A percentile compares a stretch with the other conserved stretches of the same genome.
phyloP scores from a whole-genome alignment of 2,888 invertebrate species.

The Alentia gelatinosa region DNA sequence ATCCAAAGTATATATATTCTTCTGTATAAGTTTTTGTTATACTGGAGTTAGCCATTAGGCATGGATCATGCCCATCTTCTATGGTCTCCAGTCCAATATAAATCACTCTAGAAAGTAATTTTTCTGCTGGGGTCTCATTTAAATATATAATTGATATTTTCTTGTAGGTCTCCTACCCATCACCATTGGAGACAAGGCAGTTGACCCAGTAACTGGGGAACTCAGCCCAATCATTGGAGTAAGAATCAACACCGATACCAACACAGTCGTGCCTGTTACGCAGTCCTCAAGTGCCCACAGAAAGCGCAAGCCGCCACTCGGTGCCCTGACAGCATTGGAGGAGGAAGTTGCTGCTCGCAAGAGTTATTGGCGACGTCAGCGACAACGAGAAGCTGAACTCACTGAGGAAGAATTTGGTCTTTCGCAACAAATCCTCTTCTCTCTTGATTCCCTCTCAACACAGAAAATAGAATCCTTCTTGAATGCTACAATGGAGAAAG shows the following conservation, averaged over 20 bases:
- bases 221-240: conserved; percentile 76
- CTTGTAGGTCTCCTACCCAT: conserved; percentile 76
- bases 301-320: conserved; percentile 75
- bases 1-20: too few relatives aligned
- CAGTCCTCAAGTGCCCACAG: conserved; percentile 73
- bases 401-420: conserved; percentile 71
- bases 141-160: neutral
- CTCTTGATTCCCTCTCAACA: conserved; percentile 70
- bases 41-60: too few relatives aligned
- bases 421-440: conserved; percentile 69
- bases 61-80: too few relatives aligned
- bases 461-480: conserved; percentile 59
- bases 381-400: conserved; percentile 73
- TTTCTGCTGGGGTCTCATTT: too few relatives aligned
- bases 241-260: conserved; percentile 72
- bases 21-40: too few relatives aligned
- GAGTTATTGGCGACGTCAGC: conserved; percentile 76
- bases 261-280: conserved; percentile 75
- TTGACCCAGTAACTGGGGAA: conserved; percentile 77
- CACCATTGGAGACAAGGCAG: conserved; percentile 74
- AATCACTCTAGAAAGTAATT: too few relatives aligned
- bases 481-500: conserved; percentile 58
- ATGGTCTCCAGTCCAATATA: too few relatives aligned
- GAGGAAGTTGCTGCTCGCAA: conserved; percentile 76
- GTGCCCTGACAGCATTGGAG: conserved; percentile 75